Conservation (phyloP, 2,113 vertebrate species). For the Petroica traversi region DNA sequence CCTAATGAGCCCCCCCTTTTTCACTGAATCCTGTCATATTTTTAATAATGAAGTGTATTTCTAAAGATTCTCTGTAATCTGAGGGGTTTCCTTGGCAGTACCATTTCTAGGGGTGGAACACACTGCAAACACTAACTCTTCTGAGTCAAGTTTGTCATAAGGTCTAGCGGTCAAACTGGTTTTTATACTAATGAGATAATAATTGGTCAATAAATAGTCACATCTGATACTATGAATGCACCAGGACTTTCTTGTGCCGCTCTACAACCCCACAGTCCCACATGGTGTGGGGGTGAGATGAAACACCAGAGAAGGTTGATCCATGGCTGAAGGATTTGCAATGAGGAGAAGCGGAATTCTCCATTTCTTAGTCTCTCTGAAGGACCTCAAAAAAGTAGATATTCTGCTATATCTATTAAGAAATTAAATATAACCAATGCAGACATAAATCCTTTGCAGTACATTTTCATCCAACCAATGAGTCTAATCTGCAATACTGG, state of each 20-base stretch:
- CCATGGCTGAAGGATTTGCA: background rate
- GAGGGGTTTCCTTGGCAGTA: fast-evolving
- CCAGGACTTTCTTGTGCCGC: background rate
- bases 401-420: background rate
- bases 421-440: background rate
- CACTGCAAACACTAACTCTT: background rate
- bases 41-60: background rate
- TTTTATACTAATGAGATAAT: background rate
- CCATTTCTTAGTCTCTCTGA: background rate
- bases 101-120: background rate
- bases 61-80: background rate
- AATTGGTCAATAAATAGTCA: background rate
- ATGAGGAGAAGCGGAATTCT: background rate
- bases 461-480: fast-evolving
- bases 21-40: background rate
- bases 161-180: background rate
- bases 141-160: background rate
- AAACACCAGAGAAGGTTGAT: background rate
- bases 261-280: background rate
- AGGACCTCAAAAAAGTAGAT: background rate
- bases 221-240: background rate
- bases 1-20: background rate
- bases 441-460: background rate
- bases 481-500: background rate
- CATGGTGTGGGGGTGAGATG: background rate